These are phyloP conservation scores for Euplagia quadripunctaria DNA, from an alignment of 2,888 invertebrate species.

Conservation along the genomic window DNA sequence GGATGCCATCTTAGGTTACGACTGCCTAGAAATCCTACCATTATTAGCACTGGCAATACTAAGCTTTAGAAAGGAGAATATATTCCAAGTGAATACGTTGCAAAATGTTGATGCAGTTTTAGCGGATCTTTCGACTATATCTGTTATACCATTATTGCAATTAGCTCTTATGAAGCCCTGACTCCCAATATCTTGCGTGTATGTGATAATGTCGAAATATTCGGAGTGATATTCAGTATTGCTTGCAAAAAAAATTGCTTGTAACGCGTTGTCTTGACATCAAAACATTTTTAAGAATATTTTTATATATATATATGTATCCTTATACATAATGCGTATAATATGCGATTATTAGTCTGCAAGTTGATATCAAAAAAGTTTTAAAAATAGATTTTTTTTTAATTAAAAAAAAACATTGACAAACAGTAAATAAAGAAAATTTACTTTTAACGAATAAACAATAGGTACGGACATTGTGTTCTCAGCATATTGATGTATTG, in stretches of 20 bases:
- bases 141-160: conserved; percentile 94
- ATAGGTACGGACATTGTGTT: background rate
- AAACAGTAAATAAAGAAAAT: no score
- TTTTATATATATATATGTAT: background rate
- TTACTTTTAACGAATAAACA: background rate
- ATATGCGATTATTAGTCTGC: background rate
- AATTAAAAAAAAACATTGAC: background rate
- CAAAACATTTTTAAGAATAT: background rate
- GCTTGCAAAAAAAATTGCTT: conserved; percentile 6
- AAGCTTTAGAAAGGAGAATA: conserved; percentile 94
- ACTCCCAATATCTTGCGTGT: conserved; percentile 33
- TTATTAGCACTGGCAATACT: conserved; percentile 94
- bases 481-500: background rate
- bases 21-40: conserved; percentile 96
- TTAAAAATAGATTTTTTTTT: background rate
- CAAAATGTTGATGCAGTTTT: conserved; percentile 95
- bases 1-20: conserved; percentile 96
- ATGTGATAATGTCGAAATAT: conserved; percentile 30
- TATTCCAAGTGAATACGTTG: conserved; percentile 91
- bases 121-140: conserved; percentile 95
- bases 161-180: conserved; percentile 90
- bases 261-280: conserved; percentile 5
- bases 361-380: background rate
- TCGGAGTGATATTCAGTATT: conserved; percentile 6
- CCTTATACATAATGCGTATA: background rate